Evolutionary conservation across 1,140 invertebrate genomes (phyloP).

Genomic region (Oncopeltus fasciatus): DNA sequence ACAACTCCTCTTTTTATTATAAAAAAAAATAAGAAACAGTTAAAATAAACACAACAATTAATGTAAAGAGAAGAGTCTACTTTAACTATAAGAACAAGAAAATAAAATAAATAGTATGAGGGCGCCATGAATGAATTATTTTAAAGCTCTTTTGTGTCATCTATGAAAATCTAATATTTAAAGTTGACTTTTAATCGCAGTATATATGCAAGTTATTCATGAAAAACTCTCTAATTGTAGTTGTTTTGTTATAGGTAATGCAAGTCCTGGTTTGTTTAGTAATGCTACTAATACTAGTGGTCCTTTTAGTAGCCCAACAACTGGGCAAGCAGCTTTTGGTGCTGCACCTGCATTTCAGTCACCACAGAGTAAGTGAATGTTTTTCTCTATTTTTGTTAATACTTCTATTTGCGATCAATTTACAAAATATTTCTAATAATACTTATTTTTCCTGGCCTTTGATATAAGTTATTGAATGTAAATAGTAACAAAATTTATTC

Average conservation of each 20-base stretch:
- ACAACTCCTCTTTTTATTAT: too few species aligned
- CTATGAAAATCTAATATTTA: neutral
- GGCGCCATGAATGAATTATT: neutral
- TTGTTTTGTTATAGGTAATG: neutral
- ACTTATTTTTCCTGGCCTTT: too few species aligned
- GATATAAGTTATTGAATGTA: too few species aligned
- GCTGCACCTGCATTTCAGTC: conserved; percentile 26
- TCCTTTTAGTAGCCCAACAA: conserved; percentile 23
- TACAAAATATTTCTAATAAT: too few species aligned
- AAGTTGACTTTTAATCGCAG: neutral
- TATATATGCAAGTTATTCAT: too few species aligned
- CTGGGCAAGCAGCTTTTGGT: conserved; percentile 32
- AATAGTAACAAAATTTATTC: too few species aligned
- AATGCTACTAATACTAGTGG: conserved; percentile 1
- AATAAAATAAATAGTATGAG: neutral
- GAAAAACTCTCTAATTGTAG: neutral
- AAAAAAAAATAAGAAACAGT: too few species aligned
- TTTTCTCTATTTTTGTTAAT: too few species aligned
- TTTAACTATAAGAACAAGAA: neutral
- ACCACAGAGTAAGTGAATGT: neutral
- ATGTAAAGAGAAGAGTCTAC: too few species aligned
- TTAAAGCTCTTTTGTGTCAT: neutral
- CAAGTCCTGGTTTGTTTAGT: neutral
- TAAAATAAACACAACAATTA: too few species aligned
- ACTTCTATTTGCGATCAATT: too few species aligned